These are phyloP conservation scores for Periplaneta americana DNA, from an alignment of 1,140 invertebrate genomes.

Conservation along the genomic window DNA sequence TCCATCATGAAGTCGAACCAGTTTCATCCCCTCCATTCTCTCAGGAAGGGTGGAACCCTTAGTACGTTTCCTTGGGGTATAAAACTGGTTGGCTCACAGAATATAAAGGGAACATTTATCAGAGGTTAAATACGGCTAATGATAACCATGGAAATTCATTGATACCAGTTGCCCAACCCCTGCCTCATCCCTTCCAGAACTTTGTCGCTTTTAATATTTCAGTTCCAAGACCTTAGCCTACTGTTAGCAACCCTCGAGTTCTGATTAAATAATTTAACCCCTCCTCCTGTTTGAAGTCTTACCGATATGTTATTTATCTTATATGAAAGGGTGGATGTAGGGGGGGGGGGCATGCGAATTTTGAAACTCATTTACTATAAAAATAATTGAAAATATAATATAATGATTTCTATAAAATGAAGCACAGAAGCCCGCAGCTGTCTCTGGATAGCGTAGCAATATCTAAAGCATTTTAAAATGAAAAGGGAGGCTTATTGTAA, in stretches of 20 bases:
- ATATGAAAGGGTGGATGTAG: neutral
- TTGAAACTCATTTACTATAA: neutral
- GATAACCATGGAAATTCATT: neutral
- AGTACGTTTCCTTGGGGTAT: neutral
- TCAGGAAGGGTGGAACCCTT: neutral
- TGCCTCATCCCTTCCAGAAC: too few species aligned
- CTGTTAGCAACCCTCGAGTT: neutral
- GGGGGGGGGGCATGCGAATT: neutral
- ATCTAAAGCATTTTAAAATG: too few species aligned
- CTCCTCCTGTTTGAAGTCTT: neutral
- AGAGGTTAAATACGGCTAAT: neutral
- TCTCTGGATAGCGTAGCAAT: too few species aligned
- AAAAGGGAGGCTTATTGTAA: too few species aligned
- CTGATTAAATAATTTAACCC: neutral
- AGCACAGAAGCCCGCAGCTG: neutral
- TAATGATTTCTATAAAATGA: neutral
- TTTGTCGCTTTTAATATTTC: neutral
- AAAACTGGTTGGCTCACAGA: neutral
- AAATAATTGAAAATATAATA: neutral
- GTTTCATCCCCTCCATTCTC: neutral
- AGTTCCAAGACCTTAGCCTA: neutral
- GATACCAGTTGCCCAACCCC: neutral
- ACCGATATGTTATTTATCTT: neutral
- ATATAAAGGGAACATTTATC: neutral
- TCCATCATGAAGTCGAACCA: neutral